Conservation (phyloP, 2,113 vertebrate genomes). For the Xenus cinereus region DNA sequence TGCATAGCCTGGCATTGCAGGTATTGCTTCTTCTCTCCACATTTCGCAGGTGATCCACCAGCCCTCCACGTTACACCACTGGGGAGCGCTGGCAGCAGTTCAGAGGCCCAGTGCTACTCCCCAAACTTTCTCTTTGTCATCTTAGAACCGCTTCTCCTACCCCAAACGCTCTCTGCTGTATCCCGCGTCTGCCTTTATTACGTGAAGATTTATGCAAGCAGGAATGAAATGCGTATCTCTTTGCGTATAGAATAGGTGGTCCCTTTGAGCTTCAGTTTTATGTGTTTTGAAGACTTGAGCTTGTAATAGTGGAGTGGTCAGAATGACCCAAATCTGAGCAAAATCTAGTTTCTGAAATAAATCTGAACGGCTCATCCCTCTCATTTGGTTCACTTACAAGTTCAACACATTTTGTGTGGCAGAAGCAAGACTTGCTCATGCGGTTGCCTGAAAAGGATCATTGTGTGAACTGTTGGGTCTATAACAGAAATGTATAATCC, state of each 20-base stretch:
- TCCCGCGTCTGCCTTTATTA: background rate
- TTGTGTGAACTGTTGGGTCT: slow-evolving; percentile 19
- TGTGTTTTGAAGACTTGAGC: background rate
- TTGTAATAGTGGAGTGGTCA: background rate
- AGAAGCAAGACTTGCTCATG: background rate
- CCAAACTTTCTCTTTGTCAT: background rate
- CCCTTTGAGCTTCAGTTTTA: background rate
- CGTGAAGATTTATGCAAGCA: background rate
- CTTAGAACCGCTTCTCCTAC: background rate
- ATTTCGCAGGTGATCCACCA: background rate
- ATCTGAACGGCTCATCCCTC: background rate
- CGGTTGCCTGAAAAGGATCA: background rate
- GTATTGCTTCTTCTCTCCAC: background rate
- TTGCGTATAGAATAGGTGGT: background rate
- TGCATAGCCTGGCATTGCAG: rapidly evolving
- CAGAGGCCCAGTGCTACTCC: background rate
- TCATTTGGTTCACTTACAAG: slow-evolving; percentile 2
- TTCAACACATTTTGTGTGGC: background rate
- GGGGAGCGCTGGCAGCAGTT: background rate
- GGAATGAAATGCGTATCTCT: background rate
- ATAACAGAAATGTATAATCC: background rate
- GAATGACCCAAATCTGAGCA: background rate
- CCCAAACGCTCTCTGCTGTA: background rate
- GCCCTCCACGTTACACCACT: background rate
- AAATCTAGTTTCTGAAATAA: background rate